These are phyloP conservation scores for Oreochromis niloticus DNA, from an alignment of 2,113 vertebrate species.

Conservation along the genomic window DNA sequence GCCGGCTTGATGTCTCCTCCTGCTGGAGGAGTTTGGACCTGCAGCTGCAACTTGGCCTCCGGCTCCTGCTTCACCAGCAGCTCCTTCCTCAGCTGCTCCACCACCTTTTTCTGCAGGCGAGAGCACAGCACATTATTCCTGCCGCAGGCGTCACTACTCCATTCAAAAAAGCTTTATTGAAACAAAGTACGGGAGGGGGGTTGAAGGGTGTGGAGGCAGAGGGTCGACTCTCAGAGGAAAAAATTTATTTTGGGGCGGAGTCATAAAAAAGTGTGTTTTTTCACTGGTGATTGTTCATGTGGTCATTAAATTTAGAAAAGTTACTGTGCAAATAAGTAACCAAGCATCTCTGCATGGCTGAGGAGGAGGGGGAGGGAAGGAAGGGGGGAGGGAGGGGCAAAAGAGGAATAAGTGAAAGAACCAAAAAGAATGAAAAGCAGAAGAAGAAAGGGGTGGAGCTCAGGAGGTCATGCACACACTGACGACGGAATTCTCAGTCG, in stretches of 20 bases:
- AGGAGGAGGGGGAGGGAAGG: background rate
- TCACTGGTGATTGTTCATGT: background rate
- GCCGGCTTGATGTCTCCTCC: constrained; percentile 45
- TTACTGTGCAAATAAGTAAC: background rate
- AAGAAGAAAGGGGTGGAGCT: background rate
- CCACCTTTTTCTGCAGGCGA: constrained; percentile 72
- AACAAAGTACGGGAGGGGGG: background rate
- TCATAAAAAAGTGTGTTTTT: background rate
- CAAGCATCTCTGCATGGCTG: background rate
- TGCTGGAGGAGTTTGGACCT: constrained; percentile 49
- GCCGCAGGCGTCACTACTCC: background rate
- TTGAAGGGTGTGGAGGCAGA: background rate
- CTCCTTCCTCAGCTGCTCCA: constrained; percentile 79
- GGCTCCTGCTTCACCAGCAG: constrained; percentile 77
- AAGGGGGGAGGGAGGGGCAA: background rate
- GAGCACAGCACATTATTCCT: background rate
- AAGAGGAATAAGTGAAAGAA: background rate
- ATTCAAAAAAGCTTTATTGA: background rate
- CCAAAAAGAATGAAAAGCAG: background rate
- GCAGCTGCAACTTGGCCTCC: constrained; percentile 66
- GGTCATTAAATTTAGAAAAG: background rate
- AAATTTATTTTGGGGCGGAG: background rate
- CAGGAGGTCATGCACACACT: constrained; percentile 28
- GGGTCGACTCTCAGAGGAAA: background rate
- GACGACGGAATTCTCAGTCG: constrained; percentile 2